Percentiles rank a stretch among this genome's conserved stretches.
These are phyloP conservation scores for Noturus placidus DNA, from an alignment of 2,113 vertebrate genomes.

Conservation along the genomic window DNA sequence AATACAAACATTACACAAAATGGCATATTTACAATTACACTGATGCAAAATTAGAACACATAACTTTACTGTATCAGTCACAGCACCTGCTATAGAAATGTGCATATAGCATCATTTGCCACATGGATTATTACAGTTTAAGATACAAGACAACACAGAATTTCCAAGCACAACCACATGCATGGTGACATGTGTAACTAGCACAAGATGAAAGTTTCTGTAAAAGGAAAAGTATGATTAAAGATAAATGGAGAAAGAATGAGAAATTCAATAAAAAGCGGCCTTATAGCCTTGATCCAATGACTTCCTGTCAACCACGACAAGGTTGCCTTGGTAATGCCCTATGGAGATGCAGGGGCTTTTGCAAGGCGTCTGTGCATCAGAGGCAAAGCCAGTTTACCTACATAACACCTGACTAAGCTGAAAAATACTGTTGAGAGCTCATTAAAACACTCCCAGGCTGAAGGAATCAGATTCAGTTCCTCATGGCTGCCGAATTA, in stretches of 20 bases:
- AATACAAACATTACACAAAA: background rate
- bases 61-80: background rate
- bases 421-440: background rate
- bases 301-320: constrained; percentile 6
- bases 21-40: background rate
- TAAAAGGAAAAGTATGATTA: background rate
- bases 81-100: background rate
- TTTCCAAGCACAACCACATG: background rate
- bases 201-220: background rate
- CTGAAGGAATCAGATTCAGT: background rate
- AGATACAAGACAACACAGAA: background rate
- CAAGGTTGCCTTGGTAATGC: constrained; percentile 8
- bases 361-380: background rate
- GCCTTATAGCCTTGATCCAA: background rate
- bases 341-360: background rate
- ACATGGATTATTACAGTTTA: background rate
- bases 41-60: background rate
- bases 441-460: background rate
- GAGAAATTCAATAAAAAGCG: background rate
- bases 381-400: constrained; percentile 26
- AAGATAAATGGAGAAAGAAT: background rate
- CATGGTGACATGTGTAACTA: background rate
- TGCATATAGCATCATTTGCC: background rate
- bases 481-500: background rate
- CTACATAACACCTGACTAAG: constrained; percentile 15